Base-by-base conservation (phyloP, 1,140 invertebrate species). In the Ceratoteleas bidentatus region DNA sequence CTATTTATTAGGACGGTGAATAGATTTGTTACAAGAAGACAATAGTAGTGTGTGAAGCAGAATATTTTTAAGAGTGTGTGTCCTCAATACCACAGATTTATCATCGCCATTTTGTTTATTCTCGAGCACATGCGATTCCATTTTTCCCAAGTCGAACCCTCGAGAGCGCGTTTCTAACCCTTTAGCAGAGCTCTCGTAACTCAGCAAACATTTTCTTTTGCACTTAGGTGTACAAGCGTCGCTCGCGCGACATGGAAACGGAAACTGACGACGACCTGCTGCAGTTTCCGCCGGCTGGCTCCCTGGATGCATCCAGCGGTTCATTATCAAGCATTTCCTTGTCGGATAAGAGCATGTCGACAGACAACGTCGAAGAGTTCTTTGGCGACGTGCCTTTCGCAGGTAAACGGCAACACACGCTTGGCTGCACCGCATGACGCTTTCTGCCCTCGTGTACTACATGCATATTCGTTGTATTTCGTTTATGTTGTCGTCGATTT, bases 381-480 rank as follows among this genome's bases (percentile, higher is more conserved):
- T 93, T 96, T 62, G 95, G 95, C 64, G 96, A 97, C 87, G 94
- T 95, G 62, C 96, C 96, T 61, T 98, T 97, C 92, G 96, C 96
- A 90, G 96, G 96, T 96, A 92, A 94, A 93, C 90, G 88, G 85
- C 90, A 91, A 89, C 89, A 88, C 86, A 90, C 90, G 88, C 90
- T 92, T 91, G 90, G 90, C 90, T 92, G 91, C 90, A 92, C 91
- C 90, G 90, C 91, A 92, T 92, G 91, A 92, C 89, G 90, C 91
- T 92, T 92, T 88, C 85, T 88, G 86, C 87, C 90, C 88, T 89
- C 87, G 88, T 92, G 87, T 91, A 89, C 86, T 88, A 87, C 86
- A 87, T 90, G 89, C 89, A 89, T 91, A 87, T 85, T 90, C 88
- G 87, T 90, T 90, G 86, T 90, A 77, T 90, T 88, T 78, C 88